Percentiles rank a stretch among this genome's conserved stretches.
phyloP scores from a whole-genome alignment of 2,797 vertebrate genomes.

The Anguilla pacifica region DNA sequence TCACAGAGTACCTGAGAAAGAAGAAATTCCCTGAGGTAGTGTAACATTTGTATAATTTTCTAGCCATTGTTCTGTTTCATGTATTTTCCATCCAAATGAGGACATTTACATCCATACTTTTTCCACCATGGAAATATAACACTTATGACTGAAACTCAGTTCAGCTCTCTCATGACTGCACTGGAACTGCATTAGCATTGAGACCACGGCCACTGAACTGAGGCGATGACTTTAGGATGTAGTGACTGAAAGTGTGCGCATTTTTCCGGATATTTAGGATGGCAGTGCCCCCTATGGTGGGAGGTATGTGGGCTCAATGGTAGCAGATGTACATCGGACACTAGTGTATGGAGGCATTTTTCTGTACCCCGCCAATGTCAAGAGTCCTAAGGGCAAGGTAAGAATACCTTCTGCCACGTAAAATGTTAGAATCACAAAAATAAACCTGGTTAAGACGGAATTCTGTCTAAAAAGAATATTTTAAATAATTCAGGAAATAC shows the following conservation, averaged over 20 bases:
- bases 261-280: conserved; percentile 70
- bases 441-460: background rate
- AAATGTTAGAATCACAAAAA: background rate
- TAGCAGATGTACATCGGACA: conserved; percentile 94
- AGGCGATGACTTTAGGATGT: background rate
- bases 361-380: conserved; percentile 91
- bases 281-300: conserved; percentile 88
- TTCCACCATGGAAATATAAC: background rate
- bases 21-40: conserved; percentile 91
- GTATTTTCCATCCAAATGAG: background rate
- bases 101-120: background rate
- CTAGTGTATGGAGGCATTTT: conserved; percentile 96
- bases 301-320: conserved; percentile 95
- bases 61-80: background rate
- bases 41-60: background rate
- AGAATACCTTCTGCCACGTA: background rate
- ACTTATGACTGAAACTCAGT: background rate
- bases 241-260: background rate
- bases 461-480: background rate
- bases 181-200: background rate
- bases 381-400: conserved; percentile 95
- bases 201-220: background rate
- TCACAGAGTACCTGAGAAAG: conserved; percentile 88
- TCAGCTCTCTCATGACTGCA: background rate
- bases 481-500: background rate